Conservation (phyloP, 1,140 invertebrate species). For the Aradophagus sp. region DNA sequence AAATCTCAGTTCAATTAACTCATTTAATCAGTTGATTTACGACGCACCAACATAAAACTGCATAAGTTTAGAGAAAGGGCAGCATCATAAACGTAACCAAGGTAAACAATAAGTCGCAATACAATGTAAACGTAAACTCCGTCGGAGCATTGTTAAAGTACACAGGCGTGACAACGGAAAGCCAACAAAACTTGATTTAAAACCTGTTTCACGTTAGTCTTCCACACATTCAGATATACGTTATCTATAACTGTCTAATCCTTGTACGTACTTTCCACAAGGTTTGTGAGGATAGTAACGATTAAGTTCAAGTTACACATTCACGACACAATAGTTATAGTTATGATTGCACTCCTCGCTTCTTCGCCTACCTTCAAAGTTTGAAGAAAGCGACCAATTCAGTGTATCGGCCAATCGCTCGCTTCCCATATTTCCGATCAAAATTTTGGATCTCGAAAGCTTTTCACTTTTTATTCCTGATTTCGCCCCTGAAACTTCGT, state of each 20-base stretch:
- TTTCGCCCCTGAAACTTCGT: no score
- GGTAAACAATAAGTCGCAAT: neutral
- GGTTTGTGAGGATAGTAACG: constrained; percentile 47
- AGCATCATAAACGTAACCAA: no score
- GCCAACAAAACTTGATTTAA: constrained; percentile 31
- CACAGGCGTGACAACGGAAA: constrained; percentile 28
- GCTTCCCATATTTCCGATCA: no score
- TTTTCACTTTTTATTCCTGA: no score
- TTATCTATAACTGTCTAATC: constrained; percentile 48
- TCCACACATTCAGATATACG: constrained; percentile 46
- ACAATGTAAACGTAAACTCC: constrained; percentile 16
- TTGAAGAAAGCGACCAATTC: constrained; percentile 12
- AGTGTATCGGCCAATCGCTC: constrained; percentile 15
- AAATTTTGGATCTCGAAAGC: no score
- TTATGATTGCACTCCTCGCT: constrained; percentile 31
- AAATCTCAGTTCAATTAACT: no score
- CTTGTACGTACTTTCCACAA: constrained; percentile 50
- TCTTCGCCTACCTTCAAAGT: neutral
- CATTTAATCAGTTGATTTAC: no score
- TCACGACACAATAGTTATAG: constrained; percentile 45
- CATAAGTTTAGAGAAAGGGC: no score
- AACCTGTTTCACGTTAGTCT: constrained; percentile 33
- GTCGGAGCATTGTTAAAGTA: constrained; percentile 25
- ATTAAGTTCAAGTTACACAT: constrained; percentile 43
- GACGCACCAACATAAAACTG: no score